A percentile compares a stretch with the other conserved stretches of the same genome.
phyloP scores from a whole-genome alignment of 2,888 invertebrate species.

The Lissonota sp. region DNA sequence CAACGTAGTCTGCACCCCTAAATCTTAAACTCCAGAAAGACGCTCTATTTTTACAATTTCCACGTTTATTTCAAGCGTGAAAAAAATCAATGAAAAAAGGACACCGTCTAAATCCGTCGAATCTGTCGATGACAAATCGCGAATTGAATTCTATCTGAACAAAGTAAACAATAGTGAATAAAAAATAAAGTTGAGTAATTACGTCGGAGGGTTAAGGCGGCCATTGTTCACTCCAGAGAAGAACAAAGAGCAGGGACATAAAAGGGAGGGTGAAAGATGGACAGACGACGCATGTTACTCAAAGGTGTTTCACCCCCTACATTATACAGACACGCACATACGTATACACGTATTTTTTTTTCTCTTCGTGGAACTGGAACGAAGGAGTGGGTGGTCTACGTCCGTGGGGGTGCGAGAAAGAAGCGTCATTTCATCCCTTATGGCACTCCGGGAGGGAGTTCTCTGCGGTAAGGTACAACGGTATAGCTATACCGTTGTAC shows the following conservation, averaged over 20 bases:
- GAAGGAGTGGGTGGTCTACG: slow-evolving; percentile 40
- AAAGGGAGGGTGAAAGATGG: slow-evolving; percentile 15
- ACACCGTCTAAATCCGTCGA: too few species aligned
- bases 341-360: neutral
- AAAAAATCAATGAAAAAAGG: too few species aligned
- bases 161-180: neutral
- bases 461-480: slow-evolving; percentile 37
- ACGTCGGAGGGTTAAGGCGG: neutral
- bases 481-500: too few species aligned
- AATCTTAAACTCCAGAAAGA: too few species aligned
- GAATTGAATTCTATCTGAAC: neutral
- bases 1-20: too few species aligned
- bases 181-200: neutral
- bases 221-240: slow-evolving; percentile 25
- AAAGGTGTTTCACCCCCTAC: slow-evolving; percentile 50
- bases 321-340: neutral
- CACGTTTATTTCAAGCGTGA: too few species aligned
- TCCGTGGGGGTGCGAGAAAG: slow-evolving; percentile 34
- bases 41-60: too few species aligned
- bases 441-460: slow-evolving; percentile 14
- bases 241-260: neutral
- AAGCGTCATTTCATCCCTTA: slow-evolving; percentile 43
- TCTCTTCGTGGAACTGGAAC: slow-evolving; percentile 39
- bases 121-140: neutral
- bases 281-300: slow-evolving; percentile 24